A percentile compares a stretch with the other conserved stretches of the same genome.
Conservation (phyloP, 2,113 vertebrate species). For the Polyodon spathula region DNA sequence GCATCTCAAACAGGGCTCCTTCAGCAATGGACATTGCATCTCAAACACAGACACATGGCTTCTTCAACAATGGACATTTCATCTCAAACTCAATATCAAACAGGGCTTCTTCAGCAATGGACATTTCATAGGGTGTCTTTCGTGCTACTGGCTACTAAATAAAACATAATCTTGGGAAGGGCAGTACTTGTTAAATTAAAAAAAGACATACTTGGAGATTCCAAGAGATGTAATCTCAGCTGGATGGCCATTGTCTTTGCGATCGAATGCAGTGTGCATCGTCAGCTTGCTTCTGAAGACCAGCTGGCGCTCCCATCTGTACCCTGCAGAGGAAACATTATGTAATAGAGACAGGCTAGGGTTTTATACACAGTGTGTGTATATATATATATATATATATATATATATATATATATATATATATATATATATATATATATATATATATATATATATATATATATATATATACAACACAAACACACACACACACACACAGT, state of each 20-base stretch:
- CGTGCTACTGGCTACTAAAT: too few relatives aligned
- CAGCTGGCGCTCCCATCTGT: conserved; percentile 95
- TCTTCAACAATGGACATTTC: too few relatives aligned
- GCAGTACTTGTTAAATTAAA: not conserved
- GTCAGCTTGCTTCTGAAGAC: conserved; percentile 95
- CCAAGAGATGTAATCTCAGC: conserved; percentile 85
- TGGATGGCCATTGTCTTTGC: conserved; percentile 92
- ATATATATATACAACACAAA: too few relatives aligned
- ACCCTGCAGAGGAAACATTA: conserved; percentile 56
- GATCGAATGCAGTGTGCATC: conserved; percentile 96
- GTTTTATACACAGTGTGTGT: too few relatives aligned
- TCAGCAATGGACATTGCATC: not conserved
- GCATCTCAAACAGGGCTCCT: not conserved
- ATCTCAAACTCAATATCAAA: not conserved
- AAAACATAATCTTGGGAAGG: not conserved
- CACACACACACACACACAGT: too few relatives aligned
- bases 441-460: too few relatives aligned
- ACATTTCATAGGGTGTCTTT: too few relatives aligned
- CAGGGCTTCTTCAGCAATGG: too few relatives aligned
- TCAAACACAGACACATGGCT: not conserved
- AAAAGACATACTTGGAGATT: conserved; percentile 78
- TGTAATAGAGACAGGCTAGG: too few relatives aligned
- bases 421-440: too few relatives aligned
- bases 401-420: too few relatives aligned
- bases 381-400: too few relatives aligned